A percentile compares a stretch with the other conserved stretches of the same genome.
These are phyloP conservation scores for Cryptomyrus ogoouensis DNA, from an alignment of 2,113 vertebrate species.

Conservation along the genomic window DNA sequence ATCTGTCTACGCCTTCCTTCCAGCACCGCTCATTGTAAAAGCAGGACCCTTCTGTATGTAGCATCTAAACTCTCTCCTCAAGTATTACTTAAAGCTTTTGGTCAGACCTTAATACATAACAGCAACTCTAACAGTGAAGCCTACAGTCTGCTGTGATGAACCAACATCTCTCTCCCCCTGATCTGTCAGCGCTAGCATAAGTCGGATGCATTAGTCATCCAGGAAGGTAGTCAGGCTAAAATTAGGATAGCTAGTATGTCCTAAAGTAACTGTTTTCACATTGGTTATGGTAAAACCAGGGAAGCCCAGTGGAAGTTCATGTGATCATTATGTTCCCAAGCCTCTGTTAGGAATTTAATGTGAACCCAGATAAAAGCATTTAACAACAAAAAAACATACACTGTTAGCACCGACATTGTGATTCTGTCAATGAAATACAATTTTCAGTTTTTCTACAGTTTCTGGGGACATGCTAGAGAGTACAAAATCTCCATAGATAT, in stretches of 20 bases:
- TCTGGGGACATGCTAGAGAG: background rate
- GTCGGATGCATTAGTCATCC: background rate
- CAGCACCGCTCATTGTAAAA: background rate
- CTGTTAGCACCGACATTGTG: background rate
- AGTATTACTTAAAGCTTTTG: background rate
- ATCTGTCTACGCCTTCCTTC: background rate
- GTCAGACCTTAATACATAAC: background rate
- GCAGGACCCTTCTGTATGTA: background rate
- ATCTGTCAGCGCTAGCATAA: background rate
- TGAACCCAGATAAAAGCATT: background rate
- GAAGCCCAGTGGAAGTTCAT: background rate
- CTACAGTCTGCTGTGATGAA: slow-evolving; percentile 1
- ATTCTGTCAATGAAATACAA: background rate
- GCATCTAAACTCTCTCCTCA: background rate
- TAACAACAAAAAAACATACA: background rate
- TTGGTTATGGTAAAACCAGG: background rate
- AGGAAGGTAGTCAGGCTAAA: background rate
- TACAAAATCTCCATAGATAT: background rate
- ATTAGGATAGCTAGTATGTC: background rate
- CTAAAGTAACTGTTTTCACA: background rate
- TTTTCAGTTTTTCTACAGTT: background rate
- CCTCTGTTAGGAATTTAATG: background rate
- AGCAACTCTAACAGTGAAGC: background rate
- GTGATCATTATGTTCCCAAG: background rate
- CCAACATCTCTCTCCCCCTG: background rate